A percentile compares a stretch with the other conserved stretches of the same genome.
Conservation (phyloP, 1,140 invertebrate genomes). For the Colletes latitarsis region DNA sequence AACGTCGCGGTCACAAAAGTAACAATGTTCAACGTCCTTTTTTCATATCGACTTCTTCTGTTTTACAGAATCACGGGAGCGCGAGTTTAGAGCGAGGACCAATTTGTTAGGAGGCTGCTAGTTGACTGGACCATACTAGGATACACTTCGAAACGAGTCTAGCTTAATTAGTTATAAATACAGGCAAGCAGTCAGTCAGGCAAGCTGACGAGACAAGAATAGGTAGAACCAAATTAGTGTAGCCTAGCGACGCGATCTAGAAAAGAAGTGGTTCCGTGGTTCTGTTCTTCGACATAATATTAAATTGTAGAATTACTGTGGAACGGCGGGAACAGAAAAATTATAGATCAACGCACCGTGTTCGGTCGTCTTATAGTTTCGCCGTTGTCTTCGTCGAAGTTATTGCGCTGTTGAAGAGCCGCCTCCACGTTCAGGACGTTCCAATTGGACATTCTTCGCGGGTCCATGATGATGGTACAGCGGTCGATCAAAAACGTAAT, state of each 20-base stretch:
- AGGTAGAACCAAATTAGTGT: slow-evolving; percentile 66
- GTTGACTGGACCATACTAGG: slow-evolving; percentile 47
- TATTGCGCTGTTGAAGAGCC: slow-evolving; percentile 75
- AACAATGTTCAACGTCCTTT: too few species aligned
- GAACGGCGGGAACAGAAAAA: background rate
- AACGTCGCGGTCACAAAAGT: background rate
- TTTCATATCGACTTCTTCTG: background rate
- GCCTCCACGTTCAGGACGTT: slow-evolving; percentile 78
- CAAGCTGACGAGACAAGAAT: slow-evolving; percentile 70
- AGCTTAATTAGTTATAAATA: slow-evolving; percentile 80
- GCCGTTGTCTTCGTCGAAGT: slow-evolving; percentile 60
- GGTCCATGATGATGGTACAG: slow-evolving; percentile 68
- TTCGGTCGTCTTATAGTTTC: slow-evolving; percentile 68
- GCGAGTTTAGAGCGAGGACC: background rate
- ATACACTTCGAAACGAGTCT: slow-evolving; percentile 50
- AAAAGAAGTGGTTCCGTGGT: slow-evolving; percentile 34
- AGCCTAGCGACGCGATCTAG: slow-evolving; percentile 29
- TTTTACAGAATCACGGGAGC: background rate
- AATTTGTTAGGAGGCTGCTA: slow-evolving; percentile 10
- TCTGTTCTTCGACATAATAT: too few species aligned
- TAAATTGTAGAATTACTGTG: too few species aligned
- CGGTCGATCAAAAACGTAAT: slow-evolving; percentile 56
- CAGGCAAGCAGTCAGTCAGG: slow-evolving; percentile 58
- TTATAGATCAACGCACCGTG: slow-evolving; percentile 56
- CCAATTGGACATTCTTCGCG: slow-evolving; percentile 80